phyloP scores from a whole-genome alignment of 2,888 invertebrate genomes.

The Exocentrus adspersus region DNA sequence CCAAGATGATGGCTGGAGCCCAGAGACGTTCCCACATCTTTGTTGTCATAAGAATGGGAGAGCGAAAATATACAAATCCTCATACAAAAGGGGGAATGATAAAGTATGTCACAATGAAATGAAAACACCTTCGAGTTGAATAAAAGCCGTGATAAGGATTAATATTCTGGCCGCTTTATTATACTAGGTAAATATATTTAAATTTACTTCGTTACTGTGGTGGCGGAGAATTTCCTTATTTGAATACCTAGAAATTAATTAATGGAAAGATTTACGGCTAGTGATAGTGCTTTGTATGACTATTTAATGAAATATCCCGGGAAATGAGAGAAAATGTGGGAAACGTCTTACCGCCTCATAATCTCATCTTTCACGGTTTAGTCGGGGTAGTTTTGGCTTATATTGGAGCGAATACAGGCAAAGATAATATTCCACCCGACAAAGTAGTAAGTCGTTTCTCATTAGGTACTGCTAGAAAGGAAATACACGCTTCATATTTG shows the following conservation, averaged over 20 bases:
- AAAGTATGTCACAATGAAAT: slow-evolving; percentile 20
- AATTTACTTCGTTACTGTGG: background rate
- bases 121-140: slow-evolving; percentile 12
- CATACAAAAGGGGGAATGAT: slow-evolving; percentile 18
- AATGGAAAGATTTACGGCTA: background rate
- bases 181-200: background rate
- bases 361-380: too few relatives aligned
- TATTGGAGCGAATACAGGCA: too few relatives aligned
- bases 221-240: background rate
- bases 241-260: background rate
- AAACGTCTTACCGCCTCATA: too few relatives aligned
- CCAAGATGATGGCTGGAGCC: slow-evolving; percentile 11
- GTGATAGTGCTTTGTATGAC: background rate
- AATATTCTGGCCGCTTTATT: slow-evolving; percentile 1
- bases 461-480: too few relatives aligned
- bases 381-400: too few relatives aligned
- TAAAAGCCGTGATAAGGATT: slow-evolving; percentile 18
- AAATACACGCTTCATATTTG: too few relatives aligned
- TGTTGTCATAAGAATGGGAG: slow-evolving; percentile 22
- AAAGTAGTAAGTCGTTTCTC: too few relatives aligned
- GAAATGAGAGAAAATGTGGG: too few relatives aligned
- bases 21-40: slow-evolving; percentile 24
- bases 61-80: slow-evolving; percentile 18
- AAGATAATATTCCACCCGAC: too few relatives aligned
- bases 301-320: too few relatives aligned